phyloP scores from a whole-genome alignment of 2,113 vertebrate species.

The Gnathonemus longibarbis region DNA sequence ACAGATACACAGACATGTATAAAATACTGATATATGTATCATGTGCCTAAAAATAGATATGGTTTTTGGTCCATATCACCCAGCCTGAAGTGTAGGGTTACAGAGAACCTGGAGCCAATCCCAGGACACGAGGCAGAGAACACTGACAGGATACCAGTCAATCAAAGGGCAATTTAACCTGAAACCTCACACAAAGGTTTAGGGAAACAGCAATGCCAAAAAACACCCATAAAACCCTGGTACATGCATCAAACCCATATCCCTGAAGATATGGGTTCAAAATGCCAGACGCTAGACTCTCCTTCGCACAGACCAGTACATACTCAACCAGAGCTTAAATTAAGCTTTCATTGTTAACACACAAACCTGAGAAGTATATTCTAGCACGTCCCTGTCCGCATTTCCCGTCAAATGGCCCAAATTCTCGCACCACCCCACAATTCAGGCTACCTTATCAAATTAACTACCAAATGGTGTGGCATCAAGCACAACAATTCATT shows the following conservation, averaged over 20 bases:
- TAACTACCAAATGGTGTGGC: background rate
- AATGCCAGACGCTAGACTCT: background rate
- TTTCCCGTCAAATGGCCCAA: background rate
- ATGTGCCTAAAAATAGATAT: background rate
- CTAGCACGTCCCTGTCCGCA: background rate
- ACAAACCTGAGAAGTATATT: background rate
- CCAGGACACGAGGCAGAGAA: background rate
- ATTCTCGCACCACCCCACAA: background rate
- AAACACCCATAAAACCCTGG: background rate
- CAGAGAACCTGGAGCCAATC: background rate
- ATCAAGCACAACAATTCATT: background rate
- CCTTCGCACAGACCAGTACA: background rate
- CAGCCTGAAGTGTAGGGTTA: background rate
- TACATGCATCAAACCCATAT: background rate
- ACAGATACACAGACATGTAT: background rate
- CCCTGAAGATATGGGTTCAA: background rate
- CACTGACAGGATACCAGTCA: background rate
- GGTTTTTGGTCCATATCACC: background rate
- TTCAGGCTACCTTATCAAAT: background rate
- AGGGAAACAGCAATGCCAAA: background rate
- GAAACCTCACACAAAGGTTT: background rate
- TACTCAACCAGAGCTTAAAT: background rate
- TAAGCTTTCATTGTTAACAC: background rate
- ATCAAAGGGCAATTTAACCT: background rate
- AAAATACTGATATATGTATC: background rate